phyloP scores from a whole-genome alignment of 2,888 invertebrate genomes.

The Melanotus villosus region DNA sequence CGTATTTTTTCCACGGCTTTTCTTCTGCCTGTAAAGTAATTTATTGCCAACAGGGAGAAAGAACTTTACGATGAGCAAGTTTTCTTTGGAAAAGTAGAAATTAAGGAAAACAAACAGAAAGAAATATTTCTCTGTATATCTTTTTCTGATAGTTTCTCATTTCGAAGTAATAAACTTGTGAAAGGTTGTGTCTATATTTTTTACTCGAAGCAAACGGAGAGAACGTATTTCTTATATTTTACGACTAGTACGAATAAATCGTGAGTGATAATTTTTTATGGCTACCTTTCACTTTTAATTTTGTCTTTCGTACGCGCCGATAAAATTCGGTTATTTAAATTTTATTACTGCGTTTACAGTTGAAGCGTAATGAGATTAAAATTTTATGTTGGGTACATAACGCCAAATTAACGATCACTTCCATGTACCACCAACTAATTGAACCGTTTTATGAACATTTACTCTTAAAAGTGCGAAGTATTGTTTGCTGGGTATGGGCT shows the following conservation, averaged over 20 bases:
- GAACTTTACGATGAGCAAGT: conserved; percentile 38
- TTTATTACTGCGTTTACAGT: no score
- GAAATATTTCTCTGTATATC: conserved; percentile 34
- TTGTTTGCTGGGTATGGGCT: no score
- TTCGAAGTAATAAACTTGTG: conserved; percentile 26
- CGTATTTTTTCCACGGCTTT: conserved; percentile 35
- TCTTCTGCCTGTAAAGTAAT: conserved; percentile 38
- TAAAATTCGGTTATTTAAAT: no score
- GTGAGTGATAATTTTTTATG: conserved; percentile 1
- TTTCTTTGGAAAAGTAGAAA: conserved; percentile 34
- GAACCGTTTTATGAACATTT: no score
- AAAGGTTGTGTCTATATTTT: conserved; percentile 23
- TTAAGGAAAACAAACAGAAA: conserved; percentile 29
- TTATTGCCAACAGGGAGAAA: conserved; percentile 37
- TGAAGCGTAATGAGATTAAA: no score
- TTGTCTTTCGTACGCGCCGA: background rate
- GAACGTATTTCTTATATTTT: conserved; percentile 1
- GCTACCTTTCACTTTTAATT: background rate
- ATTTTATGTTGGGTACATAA: no score
- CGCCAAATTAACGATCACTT: no score
- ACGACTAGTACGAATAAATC: background rate
- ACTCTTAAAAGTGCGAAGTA: no score
- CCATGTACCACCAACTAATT: no score
- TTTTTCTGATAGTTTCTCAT: conserved; percentile 34
- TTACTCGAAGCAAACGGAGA: background rate